phyloP scores from a whole-genome alignment of 2,888 invertebrate genomes.

The Epinotia ramella region DNA sequence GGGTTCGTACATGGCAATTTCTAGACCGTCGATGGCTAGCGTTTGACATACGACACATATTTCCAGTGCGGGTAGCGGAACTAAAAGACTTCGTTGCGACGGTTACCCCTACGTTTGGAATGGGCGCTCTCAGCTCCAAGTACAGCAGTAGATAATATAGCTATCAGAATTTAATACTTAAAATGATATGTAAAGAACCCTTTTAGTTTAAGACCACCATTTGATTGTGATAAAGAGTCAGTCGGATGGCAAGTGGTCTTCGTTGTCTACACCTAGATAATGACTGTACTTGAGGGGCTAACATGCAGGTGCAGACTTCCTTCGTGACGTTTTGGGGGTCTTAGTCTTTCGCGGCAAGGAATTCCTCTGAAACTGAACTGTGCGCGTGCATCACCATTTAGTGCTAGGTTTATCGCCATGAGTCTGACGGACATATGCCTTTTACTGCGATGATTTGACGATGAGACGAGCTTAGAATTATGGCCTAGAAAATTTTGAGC shows the following conservation, averaged over 20 bases:
- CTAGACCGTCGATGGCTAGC: conserved; percentile 71
- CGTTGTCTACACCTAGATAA: background rate
- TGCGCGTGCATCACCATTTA: no score
- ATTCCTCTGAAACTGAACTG: background rate
- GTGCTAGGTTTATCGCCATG: no score
- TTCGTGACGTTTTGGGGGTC: no score
- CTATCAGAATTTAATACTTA: background rate
- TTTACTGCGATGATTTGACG: background rate
- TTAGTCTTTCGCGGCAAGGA: background rate
- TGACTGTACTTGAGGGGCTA: background rate
- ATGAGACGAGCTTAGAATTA: background rate
- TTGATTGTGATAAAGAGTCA: background rate
- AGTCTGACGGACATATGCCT: no score
- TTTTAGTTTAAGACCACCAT: background rate
- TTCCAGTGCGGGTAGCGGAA: conserved; percentile 69
- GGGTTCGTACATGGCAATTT: conserved; percentile 76
- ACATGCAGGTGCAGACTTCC: background rate
- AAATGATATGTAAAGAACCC: background rate
- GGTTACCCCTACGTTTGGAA: conserved; percentile 58
- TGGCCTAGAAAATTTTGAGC: background rate
- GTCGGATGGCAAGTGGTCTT: background rate
- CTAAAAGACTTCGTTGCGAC: conserved; percentile 58
- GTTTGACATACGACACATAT: conserved; percentile 70
- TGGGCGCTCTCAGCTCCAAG: conserved; percentile 60
- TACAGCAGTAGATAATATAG: conserved; percentile 45